phyloP scores from a whole-genome alignment of 2,113 vertebrate species.

The Syrrhaptes paradoxus region DNA sequence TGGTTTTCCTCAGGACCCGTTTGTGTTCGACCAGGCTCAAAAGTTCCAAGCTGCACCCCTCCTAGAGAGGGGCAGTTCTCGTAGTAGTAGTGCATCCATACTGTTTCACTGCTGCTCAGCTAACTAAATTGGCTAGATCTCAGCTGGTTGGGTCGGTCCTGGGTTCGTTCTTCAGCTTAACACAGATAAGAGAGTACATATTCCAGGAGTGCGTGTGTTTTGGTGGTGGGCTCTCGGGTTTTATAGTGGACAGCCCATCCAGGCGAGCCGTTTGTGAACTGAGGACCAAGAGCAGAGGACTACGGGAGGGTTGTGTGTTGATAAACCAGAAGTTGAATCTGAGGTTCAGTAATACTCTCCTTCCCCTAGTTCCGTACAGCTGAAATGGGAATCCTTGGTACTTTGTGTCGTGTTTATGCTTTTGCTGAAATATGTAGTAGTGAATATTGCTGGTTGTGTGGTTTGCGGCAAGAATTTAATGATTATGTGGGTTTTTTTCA shows the following conservation, averaged over 20 bases:
- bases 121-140: not conserved
- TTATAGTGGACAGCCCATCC: not conserved
- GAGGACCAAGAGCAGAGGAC: not conserved
- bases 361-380: not conserved
- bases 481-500: not conserved
- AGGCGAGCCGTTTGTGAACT: not conserved
- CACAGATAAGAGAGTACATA: not conserved
- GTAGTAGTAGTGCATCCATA: rapidly evolving
- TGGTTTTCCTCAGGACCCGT: not conserved
- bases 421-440: not conserved
- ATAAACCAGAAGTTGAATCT: not conserved
- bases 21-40: not conserved
- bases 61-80: not conserved
- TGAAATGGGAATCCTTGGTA: not conserved
- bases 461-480: not conserved
- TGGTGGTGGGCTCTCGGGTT: not conserved
- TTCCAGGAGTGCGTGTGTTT: not conserved
- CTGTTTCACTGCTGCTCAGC: not conserved
- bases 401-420: not conserved
- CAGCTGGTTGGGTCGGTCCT: not conserved
- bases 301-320: rapidly evolving
- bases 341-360: not conserved
- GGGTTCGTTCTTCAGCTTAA: not conserved
- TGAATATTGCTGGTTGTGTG: not conserved
- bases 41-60: not conserved